Evolutionary conservation across 92 coral and sea anemone species (phyloP), one percentile per base, ranked within the genome.

Genomic region (Parazoanthus darwini): DNA sequence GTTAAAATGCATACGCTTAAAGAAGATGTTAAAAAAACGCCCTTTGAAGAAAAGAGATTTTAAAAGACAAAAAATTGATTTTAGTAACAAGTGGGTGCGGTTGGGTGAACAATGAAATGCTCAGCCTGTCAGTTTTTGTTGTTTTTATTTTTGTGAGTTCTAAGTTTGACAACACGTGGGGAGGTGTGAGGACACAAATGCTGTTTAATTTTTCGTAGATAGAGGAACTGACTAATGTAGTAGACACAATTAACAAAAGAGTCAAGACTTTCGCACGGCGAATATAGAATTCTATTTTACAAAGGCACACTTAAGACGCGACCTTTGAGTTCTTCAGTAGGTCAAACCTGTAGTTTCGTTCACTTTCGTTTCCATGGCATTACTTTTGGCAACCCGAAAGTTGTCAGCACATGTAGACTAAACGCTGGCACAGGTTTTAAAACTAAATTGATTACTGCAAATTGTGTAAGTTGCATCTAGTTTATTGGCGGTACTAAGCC

Each of bases 391-490:
- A 75, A 18, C 23, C 80, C 68, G 88, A 77, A 70, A 37, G 11
- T 29, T 65, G 84, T 42, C 88, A 89, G 18, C 59, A 54, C 59
- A 54, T 54, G 18, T 11, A 54, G 59, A 54, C 59, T 13, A 5
- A 65, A 77, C 77, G 74, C 23, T n/a, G 51, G 11, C 51, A 48
- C 51, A 5, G 51, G 44, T 13, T 10, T 44, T 77, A 23, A 58
- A 22, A 63, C 70, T 18, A 20, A 46, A 16, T 79, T 44, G 56
- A 38, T 38, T 25, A 18, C 81, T 39, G 44, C 36, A 80, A 81
- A 74, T 81, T 76, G 82, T 79, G 74, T 68, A 59, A 76, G 88
- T 86, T 81, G 63, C 77, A 82, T 87, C 63, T 89, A 11, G 4
- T 46, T 46, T 46, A 6, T 6, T 46, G 51, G 11, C 51, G 8